Conservation (phyloP, 1,140 invertebrate species). For the Rhagoletis zephyria region DNA sequence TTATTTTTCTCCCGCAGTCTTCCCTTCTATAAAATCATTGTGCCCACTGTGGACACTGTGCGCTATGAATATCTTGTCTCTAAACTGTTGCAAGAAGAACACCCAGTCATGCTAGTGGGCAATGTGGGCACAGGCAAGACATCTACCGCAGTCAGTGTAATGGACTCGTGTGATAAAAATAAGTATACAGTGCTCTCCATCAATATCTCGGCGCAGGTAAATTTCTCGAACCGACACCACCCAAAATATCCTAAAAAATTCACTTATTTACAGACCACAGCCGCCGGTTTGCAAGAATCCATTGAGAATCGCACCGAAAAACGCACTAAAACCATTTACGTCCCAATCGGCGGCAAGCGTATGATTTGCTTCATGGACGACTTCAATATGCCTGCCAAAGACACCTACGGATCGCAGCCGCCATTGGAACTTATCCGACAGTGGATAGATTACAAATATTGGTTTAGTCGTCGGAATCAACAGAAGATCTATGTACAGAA, state of each 20-base stretch:
- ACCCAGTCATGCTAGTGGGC: conserved; percentile 84
- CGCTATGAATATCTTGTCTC: conserved; percentile 83
- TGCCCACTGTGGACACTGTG: conserved; percentile 88
- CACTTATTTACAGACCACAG: conserved; percentile 78
- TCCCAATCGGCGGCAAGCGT: conserved; percentile 83
- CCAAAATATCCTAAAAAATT: neutral
- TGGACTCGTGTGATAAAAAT: conserved; percentile 78
- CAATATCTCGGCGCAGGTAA: conserved; percentile 86
- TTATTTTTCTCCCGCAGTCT: conserved; percentile 73
- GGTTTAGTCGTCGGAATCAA: conserved; percentile 86
- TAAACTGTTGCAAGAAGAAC: conserved; percentile 77
- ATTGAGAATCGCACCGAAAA: conserved; percentile 87
- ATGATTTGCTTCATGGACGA: conserved; percentile 90
- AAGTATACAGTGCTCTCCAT: conserved; percentile 81
- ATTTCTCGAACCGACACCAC: neutral
- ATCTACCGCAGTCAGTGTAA: conserved; percentile 80
- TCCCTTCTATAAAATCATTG: conserved; percentile 86
- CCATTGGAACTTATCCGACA: conserved; percentile 88
- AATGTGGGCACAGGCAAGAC: conserved; percentile 89
- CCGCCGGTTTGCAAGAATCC: conserved; percentile 83
- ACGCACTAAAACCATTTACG: conserved; percentile 85
- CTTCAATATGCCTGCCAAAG: conserved; percentile 91
- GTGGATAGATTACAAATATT: conserved; percentile 90
- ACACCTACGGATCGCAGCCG: conserved; percentile 88
- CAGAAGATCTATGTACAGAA: conserved; percentile 82